Base-by-base conservation (phyloP, 2,888 invertebrate genomes). In the Agrochola lota region DNA sequence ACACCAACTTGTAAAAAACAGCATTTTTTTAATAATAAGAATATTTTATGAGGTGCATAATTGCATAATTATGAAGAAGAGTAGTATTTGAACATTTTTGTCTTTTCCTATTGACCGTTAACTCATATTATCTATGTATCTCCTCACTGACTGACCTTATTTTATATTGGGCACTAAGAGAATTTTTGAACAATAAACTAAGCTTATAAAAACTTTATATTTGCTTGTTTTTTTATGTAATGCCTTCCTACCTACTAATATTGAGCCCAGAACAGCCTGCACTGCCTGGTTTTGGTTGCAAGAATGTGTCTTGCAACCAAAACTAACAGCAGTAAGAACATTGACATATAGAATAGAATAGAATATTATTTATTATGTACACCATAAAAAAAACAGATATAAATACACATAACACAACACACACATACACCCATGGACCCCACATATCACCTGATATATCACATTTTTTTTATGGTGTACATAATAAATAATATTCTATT, bases 61-160 rank as follows among this genome's bases (percentile, higher is more conserved):
- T 20, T 66, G 17, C 17, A 23, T n/a, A n/a, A n/a, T 11, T 55
- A 62, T 35, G 70, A 43, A 59, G n/a, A 60, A 71, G 11, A 46
- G 30, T n/a, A 35, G 12, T 57, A 46, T 46, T 64, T 64, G 17
- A 64, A 74, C 1, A 35, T 74, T 40, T 43, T 2, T 72, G 15
- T 55, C n/a, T 55, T 57, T 74, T 49, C 57, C 46, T 74, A 64
- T 76, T 55, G 73, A 35, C 30, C 30, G 20, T 55, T 73, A 23
- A 20, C 40, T 43, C 17, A 46, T 63, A 26, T 17, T 55, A 35
- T 8, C 35, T 49, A 12, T 74, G 15, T 66, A 43, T 20, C 43
- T 30, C 52, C 8, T 26, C 1, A 23, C 52, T 77, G 12, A 43
- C n/a, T 43, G 52, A 20, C 52, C 7, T 52, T 20, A 46, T 67